These are phyloP conservation scores for Prenolepis imparis DNA, from an alignment of 2,888 invertebrate species.

Conservation along the genomic window DNA sequence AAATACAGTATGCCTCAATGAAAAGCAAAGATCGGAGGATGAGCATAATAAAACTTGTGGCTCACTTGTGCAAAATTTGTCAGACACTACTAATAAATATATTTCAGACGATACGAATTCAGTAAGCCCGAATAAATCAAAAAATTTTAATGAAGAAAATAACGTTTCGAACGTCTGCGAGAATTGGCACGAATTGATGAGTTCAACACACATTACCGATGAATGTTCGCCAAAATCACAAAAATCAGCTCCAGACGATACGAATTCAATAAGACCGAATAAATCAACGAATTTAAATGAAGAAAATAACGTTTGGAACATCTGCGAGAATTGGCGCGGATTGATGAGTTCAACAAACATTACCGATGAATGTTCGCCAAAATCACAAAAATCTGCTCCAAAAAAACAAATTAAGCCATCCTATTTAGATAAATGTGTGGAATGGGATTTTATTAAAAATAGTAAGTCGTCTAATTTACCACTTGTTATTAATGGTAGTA, in stretches of 20 bases:
- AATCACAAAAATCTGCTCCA: neutral
- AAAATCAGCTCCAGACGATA: neutral
- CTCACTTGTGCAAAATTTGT: neutral
- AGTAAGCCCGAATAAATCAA: neutral
- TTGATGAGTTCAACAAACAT: neutral
- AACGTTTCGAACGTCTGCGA: neutral
- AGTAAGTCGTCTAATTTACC: conserved; percentile 46
- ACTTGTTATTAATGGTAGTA: conserved; percentile 50
- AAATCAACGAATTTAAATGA: neutral
- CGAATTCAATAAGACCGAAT: neutral
- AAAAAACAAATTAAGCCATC: conserved; percentile 33
- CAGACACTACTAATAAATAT: neutral
- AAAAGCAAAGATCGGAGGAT: neutral
- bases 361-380: neutral
- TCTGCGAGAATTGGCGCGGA: conserved; percentile 11
- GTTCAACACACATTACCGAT: neutral
- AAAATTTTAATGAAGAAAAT: neutral
- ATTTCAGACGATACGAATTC: neutral
- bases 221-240: neutral
- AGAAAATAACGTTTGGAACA: neutral
- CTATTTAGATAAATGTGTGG: conserved; percentile 59
- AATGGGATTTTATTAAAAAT: conserved; percentile 64
- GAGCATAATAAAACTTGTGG: neutral
- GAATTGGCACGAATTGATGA: conserved; percentile 1
- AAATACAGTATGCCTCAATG: neutral